Conservation (phyloP, 2,888 invertebrate genomes). For the Polydrusus cervinus region DNA sequence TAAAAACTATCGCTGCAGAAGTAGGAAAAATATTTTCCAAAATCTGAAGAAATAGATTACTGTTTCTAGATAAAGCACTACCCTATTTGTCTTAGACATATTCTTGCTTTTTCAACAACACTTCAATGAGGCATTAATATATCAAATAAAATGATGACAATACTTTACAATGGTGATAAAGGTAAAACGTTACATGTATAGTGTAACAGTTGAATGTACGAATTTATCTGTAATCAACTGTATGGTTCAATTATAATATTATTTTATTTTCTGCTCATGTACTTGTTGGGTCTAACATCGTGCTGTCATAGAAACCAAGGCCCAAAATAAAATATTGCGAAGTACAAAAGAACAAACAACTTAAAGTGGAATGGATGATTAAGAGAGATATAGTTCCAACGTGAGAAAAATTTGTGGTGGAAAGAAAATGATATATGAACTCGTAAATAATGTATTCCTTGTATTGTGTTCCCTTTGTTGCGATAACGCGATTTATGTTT, state of each 20-base stretch:
- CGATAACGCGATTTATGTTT: slow-evolving; percentile 30
- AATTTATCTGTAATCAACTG: too few species aligned
- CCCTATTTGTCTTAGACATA: too few species aligned
- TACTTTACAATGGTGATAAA: too few species aligned
- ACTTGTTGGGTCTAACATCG: not conserved
- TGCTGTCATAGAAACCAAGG: slow-evolving; percentile 32
- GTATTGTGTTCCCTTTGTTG: slow-evolving; percentile 27
- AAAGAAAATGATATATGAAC: slow-evolving; percentile 46
- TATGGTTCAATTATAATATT: not conserved
- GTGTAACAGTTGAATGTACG: too few species aligned
- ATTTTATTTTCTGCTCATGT: slow-evolving; percentile 5
- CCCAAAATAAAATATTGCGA: slow-evolving; percentile 49
- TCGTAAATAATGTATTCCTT: slow-evolving; percentile 36
- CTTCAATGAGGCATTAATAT: too few species aligned
- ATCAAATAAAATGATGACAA: too few species aligned
- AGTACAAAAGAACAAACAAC: slow-evolving; percentile 50
- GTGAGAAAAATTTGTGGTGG: slow-evolving; percentile 40
- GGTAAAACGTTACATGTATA: too few species aligned
- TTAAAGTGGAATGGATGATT: slow-evolving; percentile 48
- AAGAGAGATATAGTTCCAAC: slow-evolving; percentile 43
- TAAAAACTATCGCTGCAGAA: too few species aligned
- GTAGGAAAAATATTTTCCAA: too few species aligned
- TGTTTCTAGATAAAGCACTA: too few species aligned
- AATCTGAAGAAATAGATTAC: too few species aligned
- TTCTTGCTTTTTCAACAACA: too few species aligned